A percentile compares a stretch with the other conserved stretches of the same genome.
phyloP scores from a whole-genome alignment of 2,113 vertebrate species.

The Calyptommatus sinebrachiatus region DNA sequence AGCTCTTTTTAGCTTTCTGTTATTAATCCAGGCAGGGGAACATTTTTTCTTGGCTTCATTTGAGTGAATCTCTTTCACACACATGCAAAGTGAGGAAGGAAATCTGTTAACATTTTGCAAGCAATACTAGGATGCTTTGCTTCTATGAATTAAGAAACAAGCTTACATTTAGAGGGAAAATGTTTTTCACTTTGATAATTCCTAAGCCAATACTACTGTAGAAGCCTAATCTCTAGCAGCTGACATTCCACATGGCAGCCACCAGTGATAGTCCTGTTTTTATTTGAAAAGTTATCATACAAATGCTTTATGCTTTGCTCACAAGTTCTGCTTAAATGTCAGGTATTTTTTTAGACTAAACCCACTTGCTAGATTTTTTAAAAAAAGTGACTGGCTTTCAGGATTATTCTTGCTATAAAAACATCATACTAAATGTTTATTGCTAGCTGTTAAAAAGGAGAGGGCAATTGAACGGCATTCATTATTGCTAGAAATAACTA shows the following conservation, averaged over 20 bases:
- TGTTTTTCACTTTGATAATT: constrained; percentile 41
- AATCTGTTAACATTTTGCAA: constrained; percentile 27
- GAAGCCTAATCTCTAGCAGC: constrained; percentile 47
- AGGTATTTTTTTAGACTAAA: constrained; percentile 21
- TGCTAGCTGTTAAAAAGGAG: neutral
- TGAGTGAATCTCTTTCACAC: constrained; percentile 3
- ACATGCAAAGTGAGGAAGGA: neutral
- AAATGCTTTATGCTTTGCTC: constrained; percentile 51
- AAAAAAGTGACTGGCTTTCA: rapidly evolving
- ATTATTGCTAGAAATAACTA: neutral
- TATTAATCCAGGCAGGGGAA: constrained; percentile 3
- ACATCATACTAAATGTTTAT: neutral
- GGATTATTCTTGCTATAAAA: neutral
- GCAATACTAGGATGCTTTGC: constrained; percentile 22
- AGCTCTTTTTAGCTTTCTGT: neutral
- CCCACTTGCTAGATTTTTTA: constrained; percentile 18
- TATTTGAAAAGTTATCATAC: constrained; percentile 51
- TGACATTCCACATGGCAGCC: constrained; percentile 54
- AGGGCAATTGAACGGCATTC: rapidly evolving
- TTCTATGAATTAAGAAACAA: constrained; percentile 43
- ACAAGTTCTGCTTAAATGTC: constrained; percentile 47
- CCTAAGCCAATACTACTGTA: constrained; percentile 42
- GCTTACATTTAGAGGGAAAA: constrained; percentile 35
- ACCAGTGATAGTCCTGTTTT: constrained; percentile 54
- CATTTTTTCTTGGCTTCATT: constrained; percentile 17